Conservation (phyloP, 37 sponge, comb jelly and placozoan species). For the Crambe crambe region DNA sequence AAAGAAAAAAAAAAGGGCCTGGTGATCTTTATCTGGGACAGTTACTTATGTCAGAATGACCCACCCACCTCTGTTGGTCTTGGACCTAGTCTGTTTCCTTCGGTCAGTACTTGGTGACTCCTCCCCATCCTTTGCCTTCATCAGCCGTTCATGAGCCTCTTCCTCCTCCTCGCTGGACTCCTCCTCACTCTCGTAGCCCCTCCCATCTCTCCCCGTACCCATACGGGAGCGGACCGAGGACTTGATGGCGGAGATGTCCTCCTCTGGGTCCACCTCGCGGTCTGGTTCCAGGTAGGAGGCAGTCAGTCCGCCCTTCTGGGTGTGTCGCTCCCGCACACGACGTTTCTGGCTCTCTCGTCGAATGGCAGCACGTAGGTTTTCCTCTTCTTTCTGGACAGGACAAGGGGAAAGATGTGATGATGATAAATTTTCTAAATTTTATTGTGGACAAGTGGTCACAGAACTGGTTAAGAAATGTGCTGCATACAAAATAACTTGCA, state of each 20-base stretch:
- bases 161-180: slow-evolving; percentile 13
- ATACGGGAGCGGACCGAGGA: slow-evolving; percentile 47
- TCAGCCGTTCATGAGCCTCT: slow-evolving; percentile 21
- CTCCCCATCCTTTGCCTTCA: slow-evolving; percentile 26
- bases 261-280: slow-evolving; percentile 6
- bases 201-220: background rate
- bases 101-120: background rate
- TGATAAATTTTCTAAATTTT: too few relatives aligned
- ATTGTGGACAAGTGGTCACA: too few relatives aligned
- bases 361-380: slow-evolving; percentile 61
- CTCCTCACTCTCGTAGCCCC: background rate
- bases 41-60: background rate
- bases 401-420: background rate
- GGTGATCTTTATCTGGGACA: background rate
- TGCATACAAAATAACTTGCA: too few relatives aligned
- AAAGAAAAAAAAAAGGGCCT: too few relatives aligned
- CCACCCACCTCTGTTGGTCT: background rate
- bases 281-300: slow-evolving; percentile 81
- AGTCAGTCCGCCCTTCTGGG: slow-evolving; percentile 41
- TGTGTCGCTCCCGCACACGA: slow-evolving; percentile 63
- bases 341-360: slow-evolving; percentile 77
- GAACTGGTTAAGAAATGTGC: too few relatives aligned
- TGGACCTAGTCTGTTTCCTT: background rate
- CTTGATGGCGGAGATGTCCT: slow-evolving; percentile 73
- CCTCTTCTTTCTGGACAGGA: slow-evolving; percentile 81